Evolutionary conservation across 2,797 vertebrate genomes (phyloP).

Genomic region (Rhinophrynus dorsalis): DNA sequence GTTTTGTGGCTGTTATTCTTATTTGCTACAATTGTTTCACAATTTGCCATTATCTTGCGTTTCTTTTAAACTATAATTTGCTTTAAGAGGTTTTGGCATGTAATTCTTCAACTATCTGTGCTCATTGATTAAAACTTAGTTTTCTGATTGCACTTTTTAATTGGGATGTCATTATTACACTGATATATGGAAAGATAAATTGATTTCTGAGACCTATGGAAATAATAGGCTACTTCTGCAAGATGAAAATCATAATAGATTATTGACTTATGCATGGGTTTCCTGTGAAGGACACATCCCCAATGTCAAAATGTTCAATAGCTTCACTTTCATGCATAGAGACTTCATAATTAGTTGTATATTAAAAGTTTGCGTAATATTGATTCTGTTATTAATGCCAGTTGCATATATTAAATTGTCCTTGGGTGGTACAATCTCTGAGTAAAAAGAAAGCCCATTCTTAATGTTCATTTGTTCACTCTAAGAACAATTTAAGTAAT

Average conservation of each 20-base stretch:
- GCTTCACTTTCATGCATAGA: conserved; percentile 69
- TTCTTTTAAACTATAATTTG: conserved; percentile 15
- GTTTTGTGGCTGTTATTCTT: too few species aligned
- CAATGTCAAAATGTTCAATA: conserved; percentile 79
- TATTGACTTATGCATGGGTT: conserved; percentile 73
- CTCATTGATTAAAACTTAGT: conserved; percentile 75
- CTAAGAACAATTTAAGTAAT: too few species aligned
- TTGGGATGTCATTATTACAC: conserved; percentile 77
- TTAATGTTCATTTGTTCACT: too few species aligned
- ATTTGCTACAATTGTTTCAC: background rate
- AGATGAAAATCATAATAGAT: conserved; percentile 90
- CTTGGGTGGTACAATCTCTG: conserved; percentile 62
- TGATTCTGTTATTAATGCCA: conserved; percentile 81
- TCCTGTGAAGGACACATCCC: conserved; percentile 77
- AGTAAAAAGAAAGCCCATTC: too few species aligned
- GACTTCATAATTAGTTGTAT: conserved; percentile 75
- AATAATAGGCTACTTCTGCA: conserved; percentile 72
- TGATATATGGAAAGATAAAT: conserved; percentile 78
- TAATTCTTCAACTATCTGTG: conserved; percentile 60
- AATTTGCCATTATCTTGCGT: background rate
- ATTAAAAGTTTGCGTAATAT: conserved; percentile 71
- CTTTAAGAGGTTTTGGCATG: conserved; percentile 63
- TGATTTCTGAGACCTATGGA: conserved; percentile 78
- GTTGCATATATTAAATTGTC: conserved; percentile 77
- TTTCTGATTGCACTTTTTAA: conserved; percentile 75